Evolutionary conservation across 2,888 invertebrate species (phyloP), one percentile per base, ranked within the genome.

Genomic region (Megamerina dolium): DNA sequence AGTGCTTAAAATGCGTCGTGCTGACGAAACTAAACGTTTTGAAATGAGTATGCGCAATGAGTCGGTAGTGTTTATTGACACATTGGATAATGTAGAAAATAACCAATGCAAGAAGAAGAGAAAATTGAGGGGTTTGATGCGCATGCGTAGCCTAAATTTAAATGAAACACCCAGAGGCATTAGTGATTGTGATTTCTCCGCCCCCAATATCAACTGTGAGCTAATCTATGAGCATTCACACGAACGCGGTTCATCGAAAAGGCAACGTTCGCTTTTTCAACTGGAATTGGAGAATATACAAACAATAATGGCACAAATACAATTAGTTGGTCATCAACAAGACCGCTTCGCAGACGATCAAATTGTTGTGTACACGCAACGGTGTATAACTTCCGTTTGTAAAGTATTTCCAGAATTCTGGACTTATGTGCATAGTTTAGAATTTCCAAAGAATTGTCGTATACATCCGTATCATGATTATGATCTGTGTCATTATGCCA

Each of bases 361-460:
- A 21, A 14, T 46, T 3, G 37, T 36, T 4, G 43, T 36, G 6
- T 44, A 55, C 10, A 33, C 27, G 5, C 35, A 38, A 5, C 41
- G 35, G 9, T 51, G 51, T 16, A 34, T 58, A n/a, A 38, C 46
- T 3, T 66, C 68, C 0, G 58, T 55, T 0, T 49, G 59, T 14
- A 59, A 55, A 50, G 66, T 66, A 1, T 53, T 68, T 26, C 45
- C 55, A 0, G 68, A 68, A 39, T 66, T 68, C 38, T 64, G 61
- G 59, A 55, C 61, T 0, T 66, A 67, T 44, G 58, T 58, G 0
- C 60, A 66, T 30, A 62, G 57, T 20, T 50, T 68, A 35, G 60
- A 66, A 20, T 56, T 59, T 33, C 58, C 60, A 2, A 62, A 62
- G 27, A 60, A 62, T 30, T 57, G 57, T 21, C 52, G 54, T 21